Evolutionary conservation across 2,113 vertebrate species (phyloP), one percentile per base, ranked within the genome.

Genomic region (Coryphaenoides rupestris): DNA sequence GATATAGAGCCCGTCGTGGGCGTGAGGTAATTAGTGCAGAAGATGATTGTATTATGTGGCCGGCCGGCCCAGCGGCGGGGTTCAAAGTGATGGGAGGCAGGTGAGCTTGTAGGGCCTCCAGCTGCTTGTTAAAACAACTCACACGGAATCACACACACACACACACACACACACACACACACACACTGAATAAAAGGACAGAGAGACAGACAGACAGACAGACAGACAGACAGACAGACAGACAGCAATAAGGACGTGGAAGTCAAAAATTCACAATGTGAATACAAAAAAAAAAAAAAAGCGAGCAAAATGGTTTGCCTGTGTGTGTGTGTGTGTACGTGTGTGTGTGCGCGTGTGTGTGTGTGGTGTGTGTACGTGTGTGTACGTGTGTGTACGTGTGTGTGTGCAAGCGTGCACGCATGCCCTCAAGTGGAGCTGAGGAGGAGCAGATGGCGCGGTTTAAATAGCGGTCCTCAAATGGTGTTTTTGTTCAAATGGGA

Each of bases 11-110:
- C 83, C 70, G 71, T 74, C 71, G 76, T 81, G 74, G 84, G 82
- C 67, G 63, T 73, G 74, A 72, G 85, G 78, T 90, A 90, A 90
- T 90, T 91, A 89, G 89, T 90, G 90, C 90, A 89, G 87, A 91
- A 91, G 86, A 88, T 89, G 75, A 84, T 84, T 85, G 74, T 82
- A 77, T 85, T 89, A 83, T 84, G 84, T 85, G 84, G 84, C 83
- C 77, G 75, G 81, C 69, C 81, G 82, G 86, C 80, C n/a, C 76
- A 76, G 77, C 64, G 70, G 69, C 58, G 61, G 72, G 74, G 84
- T 84, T 89, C 77, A 86, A 86, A 85, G 79, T 79, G 78, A 77
- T 81, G 62, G 71, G 80, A 81, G 83, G 84, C 85, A 90, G 87
- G 89, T 90, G 88, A 89, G 87, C 73, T 81, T 73, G 72, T 81